These are phyloP conservation scores for Aptenodytes forsteri DNA, from an alignment of 2,113 vertebrate genomes.

Conservation along the genomic window DNA sequence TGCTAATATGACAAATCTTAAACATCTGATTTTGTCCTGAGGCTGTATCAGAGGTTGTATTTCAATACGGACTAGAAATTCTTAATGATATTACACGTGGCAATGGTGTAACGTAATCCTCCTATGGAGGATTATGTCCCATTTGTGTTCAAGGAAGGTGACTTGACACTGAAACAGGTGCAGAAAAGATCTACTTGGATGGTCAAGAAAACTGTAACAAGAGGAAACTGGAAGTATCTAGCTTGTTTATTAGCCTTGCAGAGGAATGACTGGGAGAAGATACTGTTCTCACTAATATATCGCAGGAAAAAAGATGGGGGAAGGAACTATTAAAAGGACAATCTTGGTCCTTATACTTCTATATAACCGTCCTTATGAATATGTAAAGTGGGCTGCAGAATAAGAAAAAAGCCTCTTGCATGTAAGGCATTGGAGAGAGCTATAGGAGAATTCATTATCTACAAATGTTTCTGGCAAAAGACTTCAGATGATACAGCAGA, in stretches of 20 bases:
- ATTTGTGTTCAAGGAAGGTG: neutral
- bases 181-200: neutral
- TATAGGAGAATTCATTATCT: neutral
- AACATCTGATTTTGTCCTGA: neutral
- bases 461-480: neutral
- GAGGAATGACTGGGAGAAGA: neutral
- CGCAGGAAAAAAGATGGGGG: neutral
- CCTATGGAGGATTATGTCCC: rapidly evolving
- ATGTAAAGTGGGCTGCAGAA: neutral
- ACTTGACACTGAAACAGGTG: neutral
- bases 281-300: neutral
- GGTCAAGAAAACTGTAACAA: neutral
- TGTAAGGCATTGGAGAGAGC: neutral
- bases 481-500: neutral
- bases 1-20: neutral
- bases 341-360: neutral
- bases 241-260: neutral
- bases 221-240: neutral
- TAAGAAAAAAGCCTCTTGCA: neutral
- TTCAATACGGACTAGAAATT: neutral
- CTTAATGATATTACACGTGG: neutral
- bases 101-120: neutral
- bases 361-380: too few relatives aligned
- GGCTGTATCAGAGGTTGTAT: neutral
- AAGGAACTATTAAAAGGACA: neutral